Evolutionary conservation across 1,140 invertebrate genomes (phyloP), one percentile per base, ranked within the genome.

Genomic region (Neodiprion lecontei): DNA sequence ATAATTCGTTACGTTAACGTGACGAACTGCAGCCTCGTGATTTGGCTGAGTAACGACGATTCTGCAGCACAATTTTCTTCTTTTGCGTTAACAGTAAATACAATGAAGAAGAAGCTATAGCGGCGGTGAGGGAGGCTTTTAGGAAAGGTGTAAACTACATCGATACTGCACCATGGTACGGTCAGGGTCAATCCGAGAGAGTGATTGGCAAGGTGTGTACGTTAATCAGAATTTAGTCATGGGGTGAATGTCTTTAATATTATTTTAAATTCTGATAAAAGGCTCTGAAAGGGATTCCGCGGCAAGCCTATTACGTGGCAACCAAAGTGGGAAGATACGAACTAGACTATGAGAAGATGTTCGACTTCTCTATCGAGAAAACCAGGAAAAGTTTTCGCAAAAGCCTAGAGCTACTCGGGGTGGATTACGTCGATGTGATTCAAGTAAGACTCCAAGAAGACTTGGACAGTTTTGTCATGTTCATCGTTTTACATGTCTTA

Each of bases 251-350:
- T 70, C 53, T 48, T n/a, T 82, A 82, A n/a, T 75, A 17, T 73
- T 49, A 69, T 79, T 78, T 82, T 71, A 2, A 40, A 2, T 40
- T 40, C 74, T 87, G 77, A 72, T 70, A 8, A 67, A 72, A 94
- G 94, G 96, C 95, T 7, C 88, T 98, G 0, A 89, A 92, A 85
- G 91, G 88, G 66, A 90, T 98, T 74, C 96, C 97, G 0, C 89
- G 97, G 47, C 79, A 94, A 77, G 90, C 94, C 1, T 98, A 95
- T 86, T 97, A 97, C 82, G 91, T 99, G n/a, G 95, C 92, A 11
- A 98, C 96, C n/a, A 99, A 99, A 91, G 92, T 96, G 53, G 96
- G 95, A 1, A 91, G 97, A 72, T 98, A 97, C 82, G 92, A 94
- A 76, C 87, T 90, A 47, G 90, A 94, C 74, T 91, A 90, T 23